Conservation (phyloP, 1,140 invertebrate species). For the Choristoneura fumiferana region DNA sequence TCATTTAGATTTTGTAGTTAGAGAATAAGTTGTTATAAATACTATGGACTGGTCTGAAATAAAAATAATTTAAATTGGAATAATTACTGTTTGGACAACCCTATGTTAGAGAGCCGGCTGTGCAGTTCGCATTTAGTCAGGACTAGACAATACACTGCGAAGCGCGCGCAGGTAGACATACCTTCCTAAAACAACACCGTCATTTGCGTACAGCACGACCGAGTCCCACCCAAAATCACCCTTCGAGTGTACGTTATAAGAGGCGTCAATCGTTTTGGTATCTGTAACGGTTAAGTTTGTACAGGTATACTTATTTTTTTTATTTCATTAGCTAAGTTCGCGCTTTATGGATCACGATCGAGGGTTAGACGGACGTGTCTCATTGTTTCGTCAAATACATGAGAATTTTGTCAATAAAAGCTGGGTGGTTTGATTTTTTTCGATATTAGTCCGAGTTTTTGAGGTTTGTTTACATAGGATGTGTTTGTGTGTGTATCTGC, state of each 20-base stretch:
- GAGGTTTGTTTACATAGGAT: slow-evolving; percentile 24
- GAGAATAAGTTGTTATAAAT: no score
- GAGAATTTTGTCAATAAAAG: slow-evolving; percentile 70
- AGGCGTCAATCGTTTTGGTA: not conserved
- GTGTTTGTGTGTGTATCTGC: slow-evolving; percentile 10
- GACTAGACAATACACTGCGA: slow-evolving; percentile 68
- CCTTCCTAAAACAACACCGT: slow-evolving; percentile 26
- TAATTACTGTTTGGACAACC: slow-evolving; percentile 37
- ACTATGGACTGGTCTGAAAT: no score
- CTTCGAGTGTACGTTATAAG: slow-evolving; percentile 28
- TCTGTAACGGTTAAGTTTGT: slow-evolving; percentile 31
- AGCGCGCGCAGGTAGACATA: slow-evolving; percentile 66
- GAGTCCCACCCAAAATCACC: slow-evolving; percentile 21
- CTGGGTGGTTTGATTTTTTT: slow-evolving; percentile 58
- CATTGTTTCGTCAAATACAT: slow-evolving; percentile 75
- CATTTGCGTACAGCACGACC: slow-evolving; percentile 8
- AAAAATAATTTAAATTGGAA: no score
- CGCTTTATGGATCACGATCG: slow-evolving; percentile 72
- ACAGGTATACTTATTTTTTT: slow-evolving; percentile 69
- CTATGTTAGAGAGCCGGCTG: slow-evolving; percentile 59
- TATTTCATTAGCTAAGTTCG: slow-evolving; percentile 76
- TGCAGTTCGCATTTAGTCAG: slow-evolving; percentile 58
- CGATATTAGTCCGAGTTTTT: slow-evolving; percentile 7
- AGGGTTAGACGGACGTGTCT: slow-evolving; percentile 60
- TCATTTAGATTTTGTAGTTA: no score